A percentile compares a stretch with the other conserved stretches of the same genome.
Evolutionary conservation across 2,888 invertebrate species (phyloP).

Genomic region (Clunio marinus): DNA sequence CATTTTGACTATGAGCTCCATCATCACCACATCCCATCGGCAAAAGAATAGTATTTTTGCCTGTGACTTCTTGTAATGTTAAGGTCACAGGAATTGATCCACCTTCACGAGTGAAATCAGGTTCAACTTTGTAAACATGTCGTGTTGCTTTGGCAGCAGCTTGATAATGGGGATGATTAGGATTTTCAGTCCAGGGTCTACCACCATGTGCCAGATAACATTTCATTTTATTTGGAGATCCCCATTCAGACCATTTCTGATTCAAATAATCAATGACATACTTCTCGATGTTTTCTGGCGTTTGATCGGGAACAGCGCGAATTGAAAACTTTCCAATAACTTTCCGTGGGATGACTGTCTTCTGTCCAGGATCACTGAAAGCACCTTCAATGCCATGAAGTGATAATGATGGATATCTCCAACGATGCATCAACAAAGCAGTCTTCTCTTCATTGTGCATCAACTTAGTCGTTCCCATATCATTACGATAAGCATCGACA

Average conservation of each 20-base stretch:
- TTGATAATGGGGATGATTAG: slow-evolving; percentile 84
- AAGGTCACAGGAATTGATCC: slow-evolving; percentile 97
- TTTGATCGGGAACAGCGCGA: slow-evolving; percentile 92
- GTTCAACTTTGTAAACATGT: slow-evolving; percentile 80
- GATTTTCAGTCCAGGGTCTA: slow-evolving; percentile 89
- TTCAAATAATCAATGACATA: slow-evolving; percentile 74
- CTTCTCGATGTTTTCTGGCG: slow-evolving; percentile 74
- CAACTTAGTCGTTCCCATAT: slow-evolving; percentile 65
- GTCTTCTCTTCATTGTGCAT: slow-evolving; percentile 76
- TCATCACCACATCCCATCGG: slow-evolving; percentile 92
- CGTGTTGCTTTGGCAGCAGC: slow-evolving; percentile 80
- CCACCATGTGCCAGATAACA: slow-evolving; percentile 65
- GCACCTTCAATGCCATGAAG: slow-evolving; percentile 96
- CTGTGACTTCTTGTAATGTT: slow-evolving; percentile 86
- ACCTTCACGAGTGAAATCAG: slow-evolving; percentile 94
- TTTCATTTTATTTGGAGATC: slow-evolving; percentile 82
- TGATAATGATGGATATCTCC: slow-evolving; percentile 91
- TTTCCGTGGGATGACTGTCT: slow-evolving; percentile 91
- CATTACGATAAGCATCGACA: slow-evolving; percentile 67
- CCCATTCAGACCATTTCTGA: slow-evolving; percentile 70
- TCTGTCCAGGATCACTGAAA: slow-evolving; percentile 86
- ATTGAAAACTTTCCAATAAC: slow-evolving; percentile 97
- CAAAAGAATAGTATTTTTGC: slow-evolving; percentile 87
- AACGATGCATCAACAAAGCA: slow-evolving; percentile 85
- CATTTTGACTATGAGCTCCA: slow-evolving; percentile 98